Evolutionary conservation across 2,888 invertebrate genomes (phyloP).

Genomic region (Acronicta aceris): DNA sequence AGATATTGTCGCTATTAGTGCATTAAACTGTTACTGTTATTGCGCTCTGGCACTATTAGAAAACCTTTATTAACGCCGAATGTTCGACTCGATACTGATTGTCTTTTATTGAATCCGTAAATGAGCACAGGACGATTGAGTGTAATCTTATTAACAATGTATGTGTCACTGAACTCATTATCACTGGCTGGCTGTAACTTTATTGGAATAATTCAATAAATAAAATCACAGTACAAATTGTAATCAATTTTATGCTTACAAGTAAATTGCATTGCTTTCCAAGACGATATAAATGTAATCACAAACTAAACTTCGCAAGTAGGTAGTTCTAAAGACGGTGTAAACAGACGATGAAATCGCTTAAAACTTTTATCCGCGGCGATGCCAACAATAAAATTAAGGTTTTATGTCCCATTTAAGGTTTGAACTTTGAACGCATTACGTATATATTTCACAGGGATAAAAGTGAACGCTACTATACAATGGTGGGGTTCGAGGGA

Average conservation of each 20-base stretch:
- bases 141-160: slow-evolving; percentile 8
- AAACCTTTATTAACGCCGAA: slow-evolving; percentile 50
- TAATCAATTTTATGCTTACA: slow-evolving; percentile 1
- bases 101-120: slow-evolving; percentile 37
- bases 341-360: slow-evolving; percentile 47
- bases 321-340: slow-evolving; percentile 45
- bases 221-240: not conserved
- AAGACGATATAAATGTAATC: slow-evolving; percentile 32
- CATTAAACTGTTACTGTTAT: slow-evolving; percentile 68
- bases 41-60: slow-evolving; percentile 48
- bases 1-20: slow-evolving; percentile 71
- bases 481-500: slow-evolving; percentile 57
- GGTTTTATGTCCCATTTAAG: slow-evolving; percentile 54
- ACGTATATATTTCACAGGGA: slow-evolving; percentile 59
- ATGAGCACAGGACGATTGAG: slow-evolving; percentile 18
- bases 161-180: slow-evolving; percentile 11
- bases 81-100: slow-evolving; percentile 30
- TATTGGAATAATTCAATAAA: not conserved
- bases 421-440: slow-evolving; percentile 55
- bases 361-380: slow-evolving; percentile 44
- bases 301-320: slow-evolving; percentile 36
- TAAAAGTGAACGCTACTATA: slow-evolving; percentile 61
- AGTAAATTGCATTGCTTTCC: slow-evolving; percentile 20
- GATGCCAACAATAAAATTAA: slow-evolving; percentile 50
- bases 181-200: not conserved